Base-by-base conservation (phyloP, 2,888 invertebrate genomes). In the Oscheius sp. region DNA sequence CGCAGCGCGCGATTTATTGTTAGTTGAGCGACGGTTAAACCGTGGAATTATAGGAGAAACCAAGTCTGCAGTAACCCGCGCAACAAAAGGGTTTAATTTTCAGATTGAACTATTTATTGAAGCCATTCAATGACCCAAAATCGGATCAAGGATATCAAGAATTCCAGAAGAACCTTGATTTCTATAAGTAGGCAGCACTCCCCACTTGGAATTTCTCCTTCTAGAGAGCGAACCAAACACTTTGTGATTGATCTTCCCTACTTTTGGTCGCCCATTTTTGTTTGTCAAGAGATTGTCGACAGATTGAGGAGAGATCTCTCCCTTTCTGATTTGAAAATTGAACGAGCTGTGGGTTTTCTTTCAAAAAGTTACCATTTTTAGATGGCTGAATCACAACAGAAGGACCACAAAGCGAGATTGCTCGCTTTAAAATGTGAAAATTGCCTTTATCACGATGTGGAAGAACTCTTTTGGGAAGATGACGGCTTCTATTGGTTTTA, bases 391-490 rank as follows among this genome's bases (percentile, higher is more conserved):
- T 23, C 17, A n/a, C 57, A 57, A 34, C 57, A 57, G n/a, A 23
- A 23, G 10, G n/a, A 37, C 12, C 57, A 57, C 37, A 57, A 34
- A 23, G 15, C 4, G 8, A 12, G 57, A 57, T 23, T 57, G 3
- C 57, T 57, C 1, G 33, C 57, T 12, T 15, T 57, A 3, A 57
- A 57, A 17, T 57, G 57, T 39, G 23, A 34, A 15, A 57, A 57
- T 20, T 57, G 57, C 15, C 20, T 8, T 3, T 57, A 34, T 23
- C 34, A 6, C 6, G 37, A 57, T 37, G 57, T 57, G 12, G 34
- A 57, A 37, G 65, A 97, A 96, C 89, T 97, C 97, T 3, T 95
- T 94, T 87, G 98, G 98, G 83, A 92, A 97, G 88, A 93, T 96
- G 88, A 89, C 90, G n/a, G n/a, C n/a, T 57, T 33, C 25, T 57